Evolutionary conservation across 2,888 invertebrate genomes (phyloP), one percentile per base, ranked within the genome.

Genomic region (Eilema griseolum): DNA sequence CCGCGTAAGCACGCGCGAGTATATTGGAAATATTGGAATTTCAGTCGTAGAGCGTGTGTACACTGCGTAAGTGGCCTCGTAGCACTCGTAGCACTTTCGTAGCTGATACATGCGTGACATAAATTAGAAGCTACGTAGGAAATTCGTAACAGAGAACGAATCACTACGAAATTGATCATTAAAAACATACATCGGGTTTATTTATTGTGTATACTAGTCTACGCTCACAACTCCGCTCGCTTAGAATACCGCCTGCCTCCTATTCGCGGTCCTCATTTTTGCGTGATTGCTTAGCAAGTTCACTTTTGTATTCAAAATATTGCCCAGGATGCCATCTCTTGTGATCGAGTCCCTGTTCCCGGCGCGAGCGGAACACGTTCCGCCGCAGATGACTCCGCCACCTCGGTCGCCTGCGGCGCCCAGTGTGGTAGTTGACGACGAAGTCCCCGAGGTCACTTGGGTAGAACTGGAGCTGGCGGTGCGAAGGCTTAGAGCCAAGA

Each of bases 1-100:
- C 33, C 52, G 20, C 24, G 65, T 37, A 70, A 61, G 24, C 65
- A 61, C 61, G 37, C 24, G 61, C 61, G 37, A 56, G 52, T 66
- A 66, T n/a, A 70, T 61, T n/a, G n/a, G n/a, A n/a, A 26, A 56
- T 52, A 61, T 70, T 70, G 65, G 65, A 65, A 56, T 65, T 66
- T 56, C 61, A 61, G 52, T 33, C 59, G 59, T 59, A 57, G 37
- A 46, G 31, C 60, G 46, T 69, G 46, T 60, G 60, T 61, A 33
- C 52, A 52, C 61, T 65, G 31, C 33, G 24, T 69, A 61, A 69
- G 69, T 70, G 37, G n/a, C 14, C 61, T 61, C 70, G 70, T 66
- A 70, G 70, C 56, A 56, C 61, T 57, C 70, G 66, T 70, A 66
- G 70, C 70, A 4, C 0, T n/a, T 46, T 57, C 63, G 69, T 69